A percentile compares a stretch with the other conserved stretches of the same genome.
Evolutionary conservation across 2,113 vertebrate genomes (phyloP).

Genomic region (Cacatua alba): DNA sequence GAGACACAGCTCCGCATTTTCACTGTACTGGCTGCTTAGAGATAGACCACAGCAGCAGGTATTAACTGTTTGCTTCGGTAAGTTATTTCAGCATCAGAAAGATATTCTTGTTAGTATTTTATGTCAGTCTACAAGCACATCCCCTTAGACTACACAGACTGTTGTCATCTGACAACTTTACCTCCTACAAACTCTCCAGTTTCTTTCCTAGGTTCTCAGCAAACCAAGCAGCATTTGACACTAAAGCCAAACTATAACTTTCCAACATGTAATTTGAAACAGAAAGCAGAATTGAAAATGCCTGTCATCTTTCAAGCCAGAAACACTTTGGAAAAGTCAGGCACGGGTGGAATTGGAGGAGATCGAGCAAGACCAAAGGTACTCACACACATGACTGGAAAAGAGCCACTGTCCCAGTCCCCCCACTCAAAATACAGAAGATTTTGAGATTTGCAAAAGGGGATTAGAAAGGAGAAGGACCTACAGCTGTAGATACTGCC

Average conservation of each 20-base stretch:
- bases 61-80: background rate
- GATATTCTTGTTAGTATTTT: background rate
- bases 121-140: background rate
- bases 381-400: background rate
- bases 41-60: conserved; percentile 6
- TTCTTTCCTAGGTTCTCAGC: background rate
- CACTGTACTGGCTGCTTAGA: background rate
- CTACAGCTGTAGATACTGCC: background rate
- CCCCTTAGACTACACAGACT: background rate
- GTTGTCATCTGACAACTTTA: background rate
- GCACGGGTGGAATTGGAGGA: background rate
- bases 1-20: background rate
- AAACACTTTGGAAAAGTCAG: background rate
- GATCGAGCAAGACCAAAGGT: background rate
- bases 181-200: background rate
- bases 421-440: background rate
- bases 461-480: background rate
- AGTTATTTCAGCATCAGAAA: background rate
- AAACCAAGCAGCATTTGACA: background rate
- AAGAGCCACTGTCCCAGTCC: background rate
- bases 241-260: background rate
- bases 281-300: background rate
- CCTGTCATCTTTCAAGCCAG: background rate
- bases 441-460: background rate
- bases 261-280: background rate